Evolutionary conservation across 2,113 vertebrate genomes (phyloP), one percentile per base, ranked within the genome.

Genomic region (Brienomyrus brachyistius): DNA sequence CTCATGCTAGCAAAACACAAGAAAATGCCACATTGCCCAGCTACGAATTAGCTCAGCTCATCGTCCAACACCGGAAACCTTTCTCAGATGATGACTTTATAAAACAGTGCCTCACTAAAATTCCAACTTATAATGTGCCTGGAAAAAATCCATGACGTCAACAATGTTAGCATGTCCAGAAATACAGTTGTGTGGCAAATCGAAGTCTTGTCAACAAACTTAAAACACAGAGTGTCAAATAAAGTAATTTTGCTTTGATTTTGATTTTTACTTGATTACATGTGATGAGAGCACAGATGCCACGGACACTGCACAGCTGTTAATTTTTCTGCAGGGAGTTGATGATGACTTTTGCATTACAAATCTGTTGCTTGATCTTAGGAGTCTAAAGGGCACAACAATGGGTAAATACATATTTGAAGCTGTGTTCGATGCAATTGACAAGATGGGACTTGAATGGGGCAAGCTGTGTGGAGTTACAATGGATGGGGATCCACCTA

Each of bases 221-320:
- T 45, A 45, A 45, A 45, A 45, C 1, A 4, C 43, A 1, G 3
- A 45, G 43, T 45, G 43, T 45, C 3, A 45, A 45, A 45, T 45
- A 45, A 45, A 45, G 43, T 3, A n/a, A n/a, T n/a, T n/a, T n/a
- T n/a, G n/a, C 43, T 3, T 2, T 45, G 2, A 2, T 83, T 83
- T 45, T 83, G 10, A 45, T 47, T 83, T 83, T 45, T 83, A 87
- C 87, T 77, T 52, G 50, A 89, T 89, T 59, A 90, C 87, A 77
- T 91, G 88, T 35, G 91, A 92, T 70, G 86, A 90, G 35, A 92
- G 82, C 89, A 90, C 83, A 88, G 90, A 90, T 70, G 66, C 88
- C 27, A 91, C 89, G 8, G 89, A 92, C 27, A 91, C 80, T 0
- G 19, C 90, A 19, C 91, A 91, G 89, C 89, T 88, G 23, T 50